phyloP scores from a whole-genome alignment of 2,113 vertebrate species.

The Climacteris rufus region DNA sequence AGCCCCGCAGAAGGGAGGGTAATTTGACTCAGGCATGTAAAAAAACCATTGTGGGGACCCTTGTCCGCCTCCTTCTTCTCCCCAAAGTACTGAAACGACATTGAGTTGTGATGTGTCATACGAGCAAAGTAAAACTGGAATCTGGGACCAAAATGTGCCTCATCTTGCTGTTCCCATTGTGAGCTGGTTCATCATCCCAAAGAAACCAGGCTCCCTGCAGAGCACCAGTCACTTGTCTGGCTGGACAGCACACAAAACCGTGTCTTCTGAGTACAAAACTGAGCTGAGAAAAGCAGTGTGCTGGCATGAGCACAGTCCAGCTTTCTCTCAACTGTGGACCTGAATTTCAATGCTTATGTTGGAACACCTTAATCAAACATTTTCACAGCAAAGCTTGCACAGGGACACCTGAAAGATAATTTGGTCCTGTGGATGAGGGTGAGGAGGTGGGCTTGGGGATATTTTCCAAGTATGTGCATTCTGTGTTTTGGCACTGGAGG shows the following conservation, averaged over 20 bases:
- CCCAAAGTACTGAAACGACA: background rate
- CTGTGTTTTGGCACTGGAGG: background rate
- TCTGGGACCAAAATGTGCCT: background rate
- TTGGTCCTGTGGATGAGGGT: background rate
- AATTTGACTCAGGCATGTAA: constrained; percentile 69
- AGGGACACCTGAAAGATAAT: background rate
- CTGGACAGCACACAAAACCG: background rate
- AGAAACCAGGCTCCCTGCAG: background rate
- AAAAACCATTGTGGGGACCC: constrained; percentile 17
- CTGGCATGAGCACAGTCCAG: background rate
- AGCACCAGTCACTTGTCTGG: background rate
- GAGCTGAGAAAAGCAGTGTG: background rate
- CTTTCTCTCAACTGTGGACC: background rate
- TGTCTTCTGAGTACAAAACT: background rate
- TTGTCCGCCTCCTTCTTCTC: background rate
- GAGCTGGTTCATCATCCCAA: background rate
- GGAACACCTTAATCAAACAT: background rate
- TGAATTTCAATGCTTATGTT: background rate
- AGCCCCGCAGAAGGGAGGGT: constrained; percentile 57
- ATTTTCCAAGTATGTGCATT: background rate
- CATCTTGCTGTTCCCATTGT: background rate
- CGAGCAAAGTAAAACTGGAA: background rate
- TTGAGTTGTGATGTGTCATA: background rate
- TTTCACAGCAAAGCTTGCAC: background rate
- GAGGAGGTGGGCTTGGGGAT: background rate